These are phyloP conservation scores for Catharus fuscescens DNA, from an alignment of 2,113 vertebrate species.

Conservation along the genomic window DNA sequence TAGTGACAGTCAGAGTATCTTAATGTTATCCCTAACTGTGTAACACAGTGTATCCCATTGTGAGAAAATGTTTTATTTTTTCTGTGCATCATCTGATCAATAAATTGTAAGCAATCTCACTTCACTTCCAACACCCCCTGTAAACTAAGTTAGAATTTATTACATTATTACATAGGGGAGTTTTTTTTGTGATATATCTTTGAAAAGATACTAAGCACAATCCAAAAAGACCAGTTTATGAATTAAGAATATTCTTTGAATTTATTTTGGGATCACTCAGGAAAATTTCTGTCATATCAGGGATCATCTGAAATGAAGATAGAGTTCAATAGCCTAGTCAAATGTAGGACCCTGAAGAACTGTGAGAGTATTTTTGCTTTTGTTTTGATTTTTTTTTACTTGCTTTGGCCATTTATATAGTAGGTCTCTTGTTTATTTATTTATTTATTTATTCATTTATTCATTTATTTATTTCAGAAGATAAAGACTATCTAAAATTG, in stretches of 20 bases:
- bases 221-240: neutral
- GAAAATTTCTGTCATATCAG: neutral
- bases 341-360: neutral
- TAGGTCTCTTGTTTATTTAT: neutral
- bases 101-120: neutral
- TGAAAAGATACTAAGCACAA: neutral
- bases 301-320: neutral
- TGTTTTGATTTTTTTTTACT: neutral
- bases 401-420: neutral
- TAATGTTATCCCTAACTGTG: neutral
- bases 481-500: neutral
- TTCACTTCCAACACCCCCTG: neutral
- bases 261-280: neutral
- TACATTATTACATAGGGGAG: neutral
- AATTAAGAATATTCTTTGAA: neutral
- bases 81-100: neutral
- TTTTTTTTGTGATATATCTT: neutral
- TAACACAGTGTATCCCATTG: neutral
- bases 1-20: neutral
- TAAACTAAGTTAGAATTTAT: neutral
- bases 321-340: neutral
- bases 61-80: neutral
- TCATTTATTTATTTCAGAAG: neutral
- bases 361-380: fast-evolving
- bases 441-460: neutral